Percentiles rank a stretch among this genome's conserved stretches.
Conservation (phyloP, 2,113 vertebrate species). For the Isichthys henryi region DNA sequence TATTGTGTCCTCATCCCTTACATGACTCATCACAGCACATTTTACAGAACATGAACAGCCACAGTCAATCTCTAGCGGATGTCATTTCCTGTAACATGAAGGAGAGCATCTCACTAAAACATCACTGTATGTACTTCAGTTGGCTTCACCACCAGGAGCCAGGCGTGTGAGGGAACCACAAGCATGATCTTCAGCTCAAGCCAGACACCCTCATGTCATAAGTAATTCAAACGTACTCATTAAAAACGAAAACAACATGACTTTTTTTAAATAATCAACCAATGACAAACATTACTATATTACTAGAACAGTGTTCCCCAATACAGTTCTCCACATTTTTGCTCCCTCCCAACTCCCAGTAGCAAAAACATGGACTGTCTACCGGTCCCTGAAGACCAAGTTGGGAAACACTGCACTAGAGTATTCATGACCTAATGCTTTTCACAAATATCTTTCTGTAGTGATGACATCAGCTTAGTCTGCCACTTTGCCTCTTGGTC, state of each 20-base stretch:
- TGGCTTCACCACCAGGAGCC: background rate
- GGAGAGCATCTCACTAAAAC: background rate
- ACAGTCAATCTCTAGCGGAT: background rate
- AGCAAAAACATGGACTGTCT: background rate
- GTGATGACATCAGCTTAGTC: background rate
- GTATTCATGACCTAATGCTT: background rate
- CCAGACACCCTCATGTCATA: background rate
- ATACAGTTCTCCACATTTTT: background rate
- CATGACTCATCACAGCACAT: background rate
- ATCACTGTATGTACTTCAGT: background rate
- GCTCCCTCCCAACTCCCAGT: background rate
- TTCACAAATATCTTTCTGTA: constrained; percentile 1
- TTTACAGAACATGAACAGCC: background rate
- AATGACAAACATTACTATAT: background rate
- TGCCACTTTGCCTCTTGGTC: background rate
- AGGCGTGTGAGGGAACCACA: background rate
- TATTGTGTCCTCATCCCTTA: background rate
- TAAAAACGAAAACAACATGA: background rate
- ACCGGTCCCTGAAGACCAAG: background rate
- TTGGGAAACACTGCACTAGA: background rate
- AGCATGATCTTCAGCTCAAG: background rate
- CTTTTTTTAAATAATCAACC: background rate
- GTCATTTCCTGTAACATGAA: background rate
- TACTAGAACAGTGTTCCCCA: background rate
- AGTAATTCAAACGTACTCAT: background rate